Conservation (phyloP, 1,140 invertebrate species). For the Eulimnadia texana region DNA sequence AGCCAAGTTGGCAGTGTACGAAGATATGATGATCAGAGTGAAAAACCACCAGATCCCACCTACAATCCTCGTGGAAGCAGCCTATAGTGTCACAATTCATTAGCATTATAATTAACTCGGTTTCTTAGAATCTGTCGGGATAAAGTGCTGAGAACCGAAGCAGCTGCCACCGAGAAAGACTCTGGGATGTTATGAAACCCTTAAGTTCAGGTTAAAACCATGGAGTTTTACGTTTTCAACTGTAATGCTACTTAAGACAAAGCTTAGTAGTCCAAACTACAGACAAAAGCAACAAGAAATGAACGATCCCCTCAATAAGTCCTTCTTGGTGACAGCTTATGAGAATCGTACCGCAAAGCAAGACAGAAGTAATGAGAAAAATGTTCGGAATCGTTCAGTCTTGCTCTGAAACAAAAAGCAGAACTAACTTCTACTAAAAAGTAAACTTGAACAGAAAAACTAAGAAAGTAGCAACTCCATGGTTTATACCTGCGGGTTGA, state of each 20-base stretch:
- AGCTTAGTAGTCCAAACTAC: too few species aligned
- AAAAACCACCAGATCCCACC: conserved; percentile 99
- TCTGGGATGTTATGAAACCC: too few species aligned
- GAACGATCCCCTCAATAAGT: background rate
- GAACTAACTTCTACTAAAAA: too few species aligned
- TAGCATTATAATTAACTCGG: background rate
- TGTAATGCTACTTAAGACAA: too few species aligned
- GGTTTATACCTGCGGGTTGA: conserved; percentile 29
- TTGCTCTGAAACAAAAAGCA: background rate
- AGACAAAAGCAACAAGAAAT: background rate
- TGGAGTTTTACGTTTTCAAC: background rate
- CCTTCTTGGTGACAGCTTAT: background rate
- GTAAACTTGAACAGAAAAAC: background rate
- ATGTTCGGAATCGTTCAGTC: background rate
- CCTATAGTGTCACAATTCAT: too few species aligned
- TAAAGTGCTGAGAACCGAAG: background rate
- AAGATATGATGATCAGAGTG: conserved; percentile 94
- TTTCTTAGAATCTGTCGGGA: background rate
- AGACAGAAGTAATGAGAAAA: background rate
- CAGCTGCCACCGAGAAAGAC: conserved; percentile 14
- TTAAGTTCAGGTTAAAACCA: background rate
- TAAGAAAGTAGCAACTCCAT: background rate
- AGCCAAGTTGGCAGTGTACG: conserved; percentile 91
- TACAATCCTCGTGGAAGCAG: conserved; percentile 82
- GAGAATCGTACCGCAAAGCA: background rate